Percentiles rank a stretch among this genome's conserved stretches.
Conservation (phyloP, 2,113 vertebrate species). For the Eptesicus fuscus region DNA sequence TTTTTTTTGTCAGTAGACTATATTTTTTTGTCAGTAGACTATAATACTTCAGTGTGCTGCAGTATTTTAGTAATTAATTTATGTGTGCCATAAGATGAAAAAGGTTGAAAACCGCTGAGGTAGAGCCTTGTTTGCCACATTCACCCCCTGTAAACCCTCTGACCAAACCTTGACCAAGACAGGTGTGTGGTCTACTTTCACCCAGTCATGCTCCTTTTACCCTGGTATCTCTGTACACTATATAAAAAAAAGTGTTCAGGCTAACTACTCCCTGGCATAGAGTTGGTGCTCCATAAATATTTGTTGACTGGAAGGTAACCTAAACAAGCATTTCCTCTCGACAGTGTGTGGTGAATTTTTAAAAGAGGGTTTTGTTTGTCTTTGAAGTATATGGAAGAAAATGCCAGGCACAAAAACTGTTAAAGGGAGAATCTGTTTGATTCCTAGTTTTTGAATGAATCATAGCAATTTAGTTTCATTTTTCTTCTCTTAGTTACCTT, state of each 20-base stretch:
- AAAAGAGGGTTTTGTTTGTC: constrained; percentile 12
- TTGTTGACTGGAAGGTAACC: neutral
- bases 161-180: neutral
- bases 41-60: neutral
- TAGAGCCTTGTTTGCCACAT: neutral
- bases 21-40: no score
- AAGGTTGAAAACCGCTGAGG: neutral
- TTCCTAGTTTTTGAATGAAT: constrained; percentile 53
- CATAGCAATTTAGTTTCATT: constrained; percentile 51
- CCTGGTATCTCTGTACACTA: neutral
- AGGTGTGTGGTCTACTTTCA: neutral
- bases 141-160: neutral
- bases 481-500: constrained; percentile 50
- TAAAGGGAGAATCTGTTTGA: constrained; percentile 14
- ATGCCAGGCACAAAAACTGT: neutral
- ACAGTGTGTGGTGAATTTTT: neutral
- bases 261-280: neutral
- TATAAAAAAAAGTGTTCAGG: neutral
- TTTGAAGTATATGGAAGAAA: neutral
- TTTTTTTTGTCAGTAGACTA: neutral
- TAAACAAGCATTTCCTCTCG: neutral
- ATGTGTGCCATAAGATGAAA: neutral
- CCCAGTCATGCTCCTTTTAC: neutral
- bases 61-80: neutral
- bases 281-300: neutral